Conservation (phyloP, 64 coral and sea anemone genomes). For the Dendronephthya gigantea region DNA sequence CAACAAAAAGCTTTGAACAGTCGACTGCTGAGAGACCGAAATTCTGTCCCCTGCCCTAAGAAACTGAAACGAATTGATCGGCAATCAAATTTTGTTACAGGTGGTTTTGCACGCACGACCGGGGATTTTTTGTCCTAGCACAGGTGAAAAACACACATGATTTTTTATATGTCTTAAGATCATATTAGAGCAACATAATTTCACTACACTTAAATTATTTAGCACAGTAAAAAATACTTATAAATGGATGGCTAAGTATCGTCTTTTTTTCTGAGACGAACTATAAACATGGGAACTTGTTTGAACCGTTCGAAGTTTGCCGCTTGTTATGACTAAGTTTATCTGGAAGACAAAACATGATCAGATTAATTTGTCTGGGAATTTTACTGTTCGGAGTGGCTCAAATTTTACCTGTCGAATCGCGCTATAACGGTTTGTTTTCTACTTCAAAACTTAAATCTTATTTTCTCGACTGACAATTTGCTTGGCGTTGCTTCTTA, state of each 20-base stretch:
- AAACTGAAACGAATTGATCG: no score
- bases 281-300: neutral
- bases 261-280: neutral
- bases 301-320: neutral
- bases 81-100: neutral
- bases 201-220: neutral
- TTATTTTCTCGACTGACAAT: neutral
- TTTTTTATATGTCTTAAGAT: neutral
- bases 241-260: neutral
- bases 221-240: neutral
- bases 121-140: neutral
- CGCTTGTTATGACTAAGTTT: neutral
- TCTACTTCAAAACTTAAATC: neutral
- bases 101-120: neutral
- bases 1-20: no score
- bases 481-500: neutral
- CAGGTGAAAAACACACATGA: neutral
- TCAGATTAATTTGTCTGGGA: neutral
- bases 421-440: neutral
- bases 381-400: neutral
- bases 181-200: neutral
- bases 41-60: no score
- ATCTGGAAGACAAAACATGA: neutral
- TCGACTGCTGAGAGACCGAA: no score
- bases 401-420: neutral